Base-by-base conservation (phyloP, 2,797 vertebrate species). In the Falco naumanni region DNA sequence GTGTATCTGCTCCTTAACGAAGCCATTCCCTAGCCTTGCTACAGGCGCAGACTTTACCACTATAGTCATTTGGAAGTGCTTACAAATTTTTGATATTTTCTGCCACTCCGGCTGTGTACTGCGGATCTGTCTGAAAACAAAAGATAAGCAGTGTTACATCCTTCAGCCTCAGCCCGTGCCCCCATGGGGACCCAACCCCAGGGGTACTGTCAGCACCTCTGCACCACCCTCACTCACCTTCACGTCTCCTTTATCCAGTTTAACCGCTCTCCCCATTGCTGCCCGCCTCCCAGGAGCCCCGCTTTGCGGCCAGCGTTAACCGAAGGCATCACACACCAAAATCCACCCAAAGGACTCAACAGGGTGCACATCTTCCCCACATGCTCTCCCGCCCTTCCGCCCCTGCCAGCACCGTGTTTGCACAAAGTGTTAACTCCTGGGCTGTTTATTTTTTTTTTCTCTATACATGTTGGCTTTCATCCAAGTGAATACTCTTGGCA, bases 1-100 rank as follows among this genome's bases (percentile, higher is more conserved):
- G 4, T 34, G 75, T 33, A 14, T 87, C 71, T 89, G 88, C 54
- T 86, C 84, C 87, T 66, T 76, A 82, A 87, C 5, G 26, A 75
- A 88, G 91, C 57, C 0, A 0, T 43, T 84, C 56, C 81, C 68
- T 29, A 41, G 91, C 88, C 82, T 41, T 3, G 28, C 43, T 64
- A 28, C 79, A 93, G 63, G 93, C 87, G 61, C 34, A 70, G 79
- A 16, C 78, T 0, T 2, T 74, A 74, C 50, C 2, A 33, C 66
- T 8, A 8, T 31, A 74, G 28, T 16, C 17, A 61, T 47, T 69
- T 19, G 60, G 70, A 87, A 75, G 56, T 95, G 99, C 99, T 99
- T 98, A 99, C 99, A 99, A 98, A 98, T 96, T 98, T 98, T 99
- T 99, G 97, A 99, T 99, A 98, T 99, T 99, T 89, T 99, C 99